Conservation (phyloP, 1,140 invertebrate species). For the Lamellibrachia luymesi region DNA sequence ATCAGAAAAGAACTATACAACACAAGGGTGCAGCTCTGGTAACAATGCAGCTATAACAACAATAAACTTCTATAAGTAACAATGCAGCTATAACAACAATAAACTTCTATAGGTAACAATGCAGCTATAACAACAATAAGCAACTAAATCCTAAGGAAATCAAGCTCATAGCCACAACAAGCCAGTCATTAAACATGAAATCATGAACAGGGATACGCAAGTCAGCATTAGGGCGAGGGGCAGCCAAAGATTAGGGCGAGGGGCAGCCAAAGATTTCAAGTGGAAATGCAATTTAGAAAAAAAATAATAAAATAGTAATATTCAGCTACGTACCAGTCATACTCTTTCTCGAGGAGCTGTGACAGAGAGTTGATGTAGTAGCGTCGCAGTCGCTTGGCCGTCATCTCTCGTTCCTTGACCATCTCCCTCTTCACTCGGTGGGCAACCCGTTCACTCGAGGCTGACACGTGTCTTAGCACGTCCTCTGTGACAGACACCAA, state of each 20-base stretch:
- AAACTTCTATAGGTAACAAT: too few species aligned
- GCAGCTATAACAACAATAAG: too few species aligned
- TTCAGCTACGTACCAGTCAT: conserved; percentile 27
- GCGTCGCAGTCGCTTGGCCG: conserved; percentile 32
- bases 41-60: background rate
- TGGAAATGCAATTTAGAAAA: too few species aligned
- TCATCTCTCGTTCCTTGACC: conserved; percentile 32
- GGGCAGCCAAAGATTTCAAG: too few species aligned
- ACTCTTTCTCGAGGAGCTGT: conserved; percentile 36
- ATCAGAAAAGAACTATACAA: background rate
- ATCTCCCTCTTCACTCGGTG: conserved; percentile 35
- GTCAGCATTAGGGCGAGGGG: too few species aligned
- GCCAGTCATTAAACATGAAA: too few species aligned
- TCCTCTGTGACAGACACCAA: conserved; percentile 34
- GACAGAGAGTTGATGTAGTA: conserved; percentile 37
- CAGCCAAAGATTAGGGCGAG: too few species aligned
- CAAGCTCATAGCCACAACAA: too few species aligned
- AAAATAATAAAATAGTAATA: background rate
- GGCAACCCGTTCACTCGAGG: conserved; percentile 38
- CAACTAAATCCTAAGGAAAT: too few species aligned
- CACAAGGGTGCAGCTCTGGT: background rate
- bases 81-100: too few species aligned
- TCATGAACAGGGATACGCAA: too few species aligned
- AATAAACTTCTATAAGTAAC: too few species aligned
- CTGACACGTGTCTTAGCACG: conserved; percentile 40